Conservation (phyloP, 2,797 vertebrate genomes). For the Thamnophis elegans region DNA sequence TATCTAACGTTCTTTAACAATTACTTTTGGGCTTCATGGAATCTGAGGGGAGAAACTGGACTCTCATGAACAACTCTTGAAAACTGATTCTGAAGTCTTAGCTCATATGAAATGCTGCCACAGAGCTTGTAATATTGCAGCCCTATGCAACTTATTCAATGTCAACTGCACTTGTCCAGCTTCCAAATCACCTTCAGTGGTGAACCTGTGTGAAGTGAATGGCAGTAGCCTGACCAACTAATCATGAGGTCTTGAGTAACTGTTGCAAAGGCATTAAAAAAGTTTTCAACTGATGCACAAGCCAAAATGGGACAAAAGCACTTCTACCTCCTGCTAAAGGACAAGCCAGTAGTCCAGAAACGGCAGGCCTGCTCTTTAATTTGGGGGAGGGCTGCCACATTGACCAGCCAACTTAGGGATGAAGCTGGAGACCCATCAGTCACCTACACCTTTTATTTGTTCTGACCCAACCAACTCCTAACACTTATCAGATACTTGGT, state of each 20-base stretch:
- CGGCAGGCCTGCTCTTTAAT: background rate
- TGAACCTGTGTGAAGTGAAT: background rate
- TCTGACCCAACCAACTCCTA: background rate
- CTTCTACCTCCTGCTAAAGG: background rate
- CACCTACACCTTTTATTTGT: background rate
- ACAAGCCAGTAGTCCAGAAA: background rate
- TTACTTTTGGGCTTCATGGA: background rate
- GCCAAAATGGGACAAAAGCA: background rate
- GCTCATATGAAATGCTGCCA: background rate
- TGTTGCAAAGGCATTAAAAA: background rate
- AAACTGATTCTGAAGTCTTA: background rate
- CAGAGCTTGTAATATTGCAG: background rate
- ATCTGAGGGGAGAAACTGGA: background rate
- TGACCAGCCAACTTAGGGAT: background rate
- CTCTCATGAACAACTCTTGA: background rate
- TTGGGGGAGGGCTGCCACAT: background rate
- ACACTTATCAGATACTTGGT: background rate
- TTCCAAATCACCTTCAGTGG: background rate
- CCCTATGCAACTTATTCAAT: background rate
- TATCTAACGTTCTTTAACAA: background rate
- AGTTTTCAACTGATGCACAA: background rate
- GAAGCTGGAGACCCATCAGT: background rate
- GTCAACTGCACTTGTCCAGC: background rate
- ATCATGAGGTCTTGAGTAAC: background rate
- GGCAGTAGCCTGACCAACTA: background rate